These are phyloP conservation scores for Ametastegia equiseti DNA, from an alignment of 2,888 invertebrate genomes.

Conservation along the genomic window DNA sequence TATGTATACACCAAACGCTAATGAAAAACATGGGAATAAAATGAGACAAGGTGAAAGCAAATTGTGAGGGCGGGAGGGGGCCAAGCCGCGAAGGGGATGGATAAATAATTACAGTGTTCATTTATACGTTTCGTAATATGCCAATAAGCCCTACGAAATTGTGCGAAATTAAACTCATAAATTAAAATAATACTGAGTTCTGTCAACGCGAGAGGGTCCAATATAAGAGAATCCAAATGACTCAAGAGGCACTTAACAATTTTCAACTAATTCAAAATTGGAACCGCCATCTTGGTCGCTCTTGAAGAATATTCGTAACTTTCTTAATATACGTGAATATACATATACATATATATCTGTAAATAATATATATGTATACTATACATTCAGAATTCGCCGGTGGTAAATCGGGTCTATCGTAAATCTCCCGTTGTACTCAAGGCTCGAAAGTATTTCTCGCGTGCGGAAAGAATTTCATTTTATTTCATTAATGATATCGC, in stretches of 20 bases:
- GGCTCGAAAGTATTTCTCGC: background rate
- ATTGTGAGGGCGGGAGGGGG: background rate
- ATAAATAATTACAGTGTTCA: conserved; percentile 28
- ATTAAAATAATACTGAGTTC: conserved; percentile 17
- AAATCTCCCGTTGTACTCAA: background rate
- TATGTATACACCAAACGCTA: too few species aligned
- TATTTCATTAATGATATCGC: conserved; percentile 25
- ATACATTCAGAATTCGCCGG: background rate
- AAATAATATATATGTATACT: background rate
- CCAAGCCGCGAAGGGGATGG: background rate
- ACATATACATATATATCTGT: background rate
- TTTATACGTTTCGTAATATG: conserved; percentile 17
- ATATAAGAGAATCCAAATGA: conserved; percentile 11
- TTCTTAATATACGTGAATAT: background rate
- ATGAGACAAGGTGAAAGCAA: conserved; percentile 6
- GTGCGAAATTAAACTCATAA: conserved; percentile 26
- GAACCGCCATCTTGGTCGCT: conserved; percentile 4
- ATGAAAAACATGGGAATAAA: conserved; percentile 10
- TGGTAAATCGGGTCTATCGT: conserved; percentile 11
- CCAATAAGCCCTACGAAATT: conserved; percentile 24
- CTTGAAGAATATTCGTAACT: background rate
- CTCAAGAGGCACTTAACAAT: background rate
- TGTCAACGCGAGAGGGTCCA: background rate
- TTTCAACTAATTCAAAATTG: background rate
- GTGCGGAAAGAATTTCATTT: conserved; percentile 19